Evolutionary conservation across 2,113 vertebrate species (phyloP), one percentile per base, ranked within the genome.

Genomic region (Chaenocephalus aceratus): DNA sequence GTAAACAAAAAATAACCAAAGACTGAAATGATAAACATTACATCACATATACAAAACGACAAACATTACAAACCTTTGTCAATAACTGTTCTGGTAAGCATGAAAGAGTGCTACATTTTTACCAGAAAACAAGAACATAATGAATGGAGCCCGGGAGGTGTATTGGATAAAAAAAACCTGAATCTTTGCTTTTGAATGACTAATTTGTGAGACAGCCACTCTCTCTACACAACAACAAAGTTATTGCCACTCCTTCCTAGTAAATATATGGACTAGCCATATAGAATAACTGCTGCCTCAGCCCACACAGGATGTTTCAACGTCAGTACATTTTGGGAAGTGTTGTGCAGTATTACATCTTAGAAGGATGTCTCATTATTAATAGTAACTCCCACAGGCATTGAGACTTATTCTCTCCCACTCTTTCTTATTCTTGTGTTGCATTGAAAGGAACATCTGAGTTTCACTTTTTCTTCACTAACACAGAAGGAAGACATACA

Each of bases 361-460:
- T 72, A 23, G 76, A 66, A 67, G 4, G 2, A 26, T 77, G 21
- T 74, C 51, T 72, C 51, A 74, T 76, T 77, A 84, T 60, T 84
- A 75, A 75, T 83, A 44, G 61, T 18, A 10, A 72, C 58, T 63
- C 49, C 56, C 51, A 69, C n/a, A 49, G 26, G 21, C 13, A 52
- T 54, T 9, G 18, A 10, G 34, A 46, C 9, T 48, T 59, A 77
- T 72, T 67, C n/a, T 67, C 10, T 66, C 6, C 5, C 56, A 26
- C 62, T 26, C 23, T 44, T 52, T 79, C 23, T n/a, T 65, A 56
- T 68, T 46, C 15, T 26, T n/a, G 49, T 51, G 51, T 53, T 83
- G 21, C 68, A 78, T 68, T 52, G 56, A 63, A 41, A 67, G 6
- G 23, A 63, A 76, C 71, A 13, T 75, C 45, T 49, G 68, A 74